Evolutionary conservation across 1,140 invertebrate species (phyloP).

Genomic region (Leptopilina clavipes): DNA sequence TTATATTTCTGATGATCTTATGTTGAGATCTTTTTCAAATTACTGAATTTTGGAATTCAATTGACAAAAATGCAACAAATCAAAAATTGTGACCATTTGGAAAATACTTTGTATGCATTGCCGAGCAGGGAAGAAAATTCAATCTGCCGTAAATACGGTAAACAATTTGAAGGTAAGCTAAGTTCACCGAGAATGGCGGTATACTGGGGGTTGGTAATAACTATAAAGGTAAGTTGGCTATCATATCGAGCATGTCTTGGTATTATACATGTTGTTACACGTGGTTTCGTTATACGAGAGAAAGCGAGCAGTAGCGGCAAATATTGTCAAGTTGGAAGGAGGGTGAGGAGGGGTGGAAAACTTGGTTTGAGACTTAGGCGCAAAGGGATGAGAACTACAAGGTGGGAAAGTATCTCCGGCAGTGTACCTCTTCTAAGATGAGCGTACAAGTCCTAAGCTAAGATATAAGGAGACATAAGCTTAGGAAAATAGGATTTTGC

Average conservation of each 20-base stretch:
- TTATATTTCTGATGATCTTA: no score
- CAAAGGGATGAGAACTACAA: slow-evolving; percentile 46
- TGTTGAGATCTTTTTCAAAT: no score
- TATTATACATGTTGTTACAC: slow-evolving; percentile 11
- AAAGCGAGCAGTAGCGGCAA: slow-evolving; percentile 38
- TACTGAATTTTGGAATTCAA: no score
- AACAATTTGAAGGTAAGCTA: slow-evolving; percentile 58
- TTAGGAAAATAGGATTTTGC: slow-evolving; percentile 47
- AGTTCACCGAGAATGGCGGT: slow-evolving; percentile 37
- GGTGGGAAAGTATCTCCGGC: slow-evolving; percentile 39
- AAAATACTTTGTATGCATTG: slow-evolving; percentile 13
- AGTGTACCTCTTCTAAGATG: slow-evolving; percentile 34
- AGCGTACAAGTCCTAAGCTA: slow-evolving; percentile 36
- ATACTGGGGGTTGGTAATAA: slow-evolving; percentile 56
- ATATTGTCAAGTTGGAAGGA: slow-evolving; percentile 39
- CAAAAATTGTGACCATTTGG: neutral
- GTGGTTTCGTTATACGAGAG: slow-evolving; percentile 34
- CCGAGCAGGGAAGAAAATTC: slow-evolving; percentile 50
- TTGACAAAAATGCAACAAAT: neutral
- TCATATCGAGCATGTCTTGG: slow-evolving; percentile 48
- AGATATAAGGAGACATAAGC: slow-evolving; percentile 52
- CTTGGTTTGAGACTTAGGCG: neutral
- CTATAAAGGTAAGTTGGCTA: slow-evolving; percentile 61
- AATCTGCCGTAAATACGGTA: slow-evolving; percentile 61
- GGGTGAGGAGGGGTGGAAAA: slow-evolving; percentile 2